Evolutionary conservation across 1,140 invertebrate species (phyloP).

Genomic region (Ruditapes philippinarum): DNA sequence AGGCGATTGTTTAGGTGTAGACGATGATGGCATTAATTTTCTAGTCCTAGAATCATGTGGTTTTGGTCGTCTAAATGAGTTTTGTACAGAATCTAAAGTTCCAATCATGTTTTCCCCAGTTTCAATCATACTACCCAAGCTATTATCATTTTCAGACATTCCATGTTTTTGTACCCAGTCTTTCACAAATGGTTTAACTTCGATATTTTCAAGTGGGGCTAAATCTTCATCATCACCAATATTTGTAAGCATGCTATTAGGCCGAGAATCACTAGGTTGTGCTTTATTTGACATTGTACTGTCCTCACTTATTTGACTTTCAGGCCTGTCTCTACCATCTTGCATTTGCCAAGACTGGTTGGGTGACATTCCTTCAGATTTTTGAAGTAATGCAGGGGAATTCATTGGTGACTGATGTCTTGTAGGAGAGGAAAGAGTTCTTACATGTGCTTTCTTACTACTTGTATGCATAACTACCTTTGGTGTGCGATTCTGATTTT

Average conservation of each 20-base stretch:
- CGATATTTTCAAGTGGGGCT: constrained; percentile 39
- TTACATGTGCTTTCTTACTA: constrained; percentile 68
- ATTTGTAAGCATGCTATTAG: constrained; percentile 75
- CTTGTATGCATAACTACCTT: constrained; percentile 72
- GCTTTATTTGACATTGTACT: constrained; percentile 75
- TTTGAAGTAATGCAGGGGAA: constrained; percentile 63
- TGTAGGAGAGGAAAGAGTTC: constrained; percentile 58
- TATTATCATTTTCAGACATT: constrained; percentile 35
- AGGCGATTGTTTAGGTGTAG: constrained; percentile 78
- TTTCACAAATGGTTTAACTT: constrained; percentile 82
- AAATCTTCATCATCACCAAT: constrained; percentile 68
- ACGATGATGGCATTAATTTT: constrained; percentile 71
- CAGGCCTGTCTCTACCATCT: constrained; percentile 77
- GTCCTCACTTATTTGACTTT: constrained; percentile 79
- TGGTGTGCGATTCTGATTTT: constrained; percentile 55
- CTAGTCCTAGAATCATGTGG: constrained; percentile 70
- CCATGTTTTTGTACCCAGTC: constrained; percentile 84
- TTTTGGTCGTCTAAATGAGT: constrained; percentile 70
- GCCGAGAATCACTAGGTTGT: constrained; percentile 77
- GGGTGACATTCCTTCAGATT: constrained; percentile 59
- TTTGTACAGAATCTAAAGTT: constrained; percentile 57
- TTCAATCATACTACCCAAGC: constrained; percentile 67
- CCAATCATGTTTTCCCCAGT: constrained; percentile 65
- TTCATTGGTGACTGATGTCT: constrained; percentile 65
- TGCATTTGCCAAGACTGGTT: constrained; percentile 66